Evolutionary conservation across 2,797 vertebrate genomes (phyloP).

Genomic region (Sebastes iracundus): DNA sequence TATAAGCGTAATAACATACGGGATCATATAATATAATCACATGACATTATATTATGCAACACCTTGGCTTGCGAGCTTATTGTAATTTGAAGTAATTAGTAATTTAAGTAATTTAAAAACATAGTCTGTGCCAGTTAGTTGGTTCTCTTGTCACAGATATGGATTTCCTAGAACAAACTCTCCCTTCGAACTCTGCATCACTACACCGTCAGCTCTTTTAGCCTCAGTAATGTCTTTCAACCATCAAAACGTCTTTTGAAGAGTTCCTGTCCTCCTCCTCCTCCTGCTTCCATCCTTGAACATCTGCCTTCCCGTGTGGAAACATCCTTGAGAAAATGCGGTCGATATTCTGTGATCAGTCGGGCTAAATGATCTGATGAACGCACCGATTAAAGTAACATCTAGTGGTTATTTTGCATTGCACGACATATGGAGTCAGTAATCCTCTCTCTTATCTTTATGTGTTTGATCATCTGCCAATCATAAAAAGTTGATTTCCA

Average conservation of each 20-base stretch:
- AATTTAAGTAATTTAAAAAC: neutral
- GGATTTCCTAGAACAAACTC: neutral
- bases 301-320: constrained; percentile 4
- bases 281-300: constrained; percentile 7
- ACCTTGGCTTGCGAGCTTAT: neutral
- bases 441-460: constrained; percentile 11
- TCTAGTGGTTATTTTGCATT: constrained; percentile 36
- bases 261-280: constrained; percentile 9
- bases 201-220: neutral
- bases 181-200: neutral
- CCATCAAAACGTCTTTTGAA: constrained; percentile 25
- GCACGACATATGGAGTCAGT: neutral
- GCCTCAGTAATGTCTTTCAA: constrained; percentile 3
- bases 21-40: neutral
- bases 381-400: constrained; percentile 21
- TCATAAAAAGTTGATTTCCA: constrained; percentile 14
- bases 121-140: neutral
- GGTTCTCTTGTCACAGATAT: neutral
- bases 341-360: constrained; percentile 40
- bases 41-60: neutral
- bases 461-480: constrained; percentile 35
- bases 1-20: neutral
- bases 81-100: neutral
- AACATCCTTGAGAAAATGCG: constrained; percentile 10
- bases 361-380: constrained; percentile 27